Percentiles rank a stretch among this genome's conserved stretches.
Conservation (phyloP, 2,888 invertebrate species). For the Limnephilus rhombicus region DNA sequence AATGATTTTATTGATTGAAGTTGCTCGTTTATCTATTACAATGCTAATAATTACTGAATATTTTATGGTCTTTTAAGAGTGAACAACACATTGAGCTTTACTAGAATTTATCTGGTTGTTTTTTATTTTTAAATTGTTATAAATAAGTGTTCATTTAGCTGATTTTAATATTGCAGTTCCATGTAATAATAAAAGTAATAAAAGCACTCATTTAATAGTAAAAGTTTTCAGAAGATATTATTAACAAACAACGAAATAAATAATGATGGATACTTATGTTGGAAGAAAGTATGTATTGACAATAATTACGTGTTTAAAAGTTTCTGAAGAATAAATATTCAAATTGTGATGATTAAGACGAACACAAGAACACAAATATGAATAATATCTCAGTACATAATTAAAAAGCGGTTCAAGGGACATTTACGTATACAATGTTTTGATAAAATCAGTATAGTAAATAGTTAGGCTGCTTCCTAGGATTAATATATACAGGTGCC, state of each 20-base stretch:
- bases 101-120: neutral
- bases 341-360: neutral
- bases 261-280: neutral
- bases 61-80: neutral
- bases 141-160: neutral
- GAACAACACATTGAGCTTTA: neutral
- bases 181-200: neutral
- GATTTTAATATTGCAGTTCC: neutral
- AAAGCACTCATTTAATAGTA: neutral
- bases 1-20: neutral
- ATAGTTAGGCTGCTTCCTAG: slow-evolving; percentile 51
- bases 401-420: slow-evolving; percentile 53
- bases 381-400: slow-evolving; percentile 23
- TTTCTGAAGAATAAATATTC: neutral
- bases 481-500: slow-evolving; percentile 57
- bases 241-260: neutral
- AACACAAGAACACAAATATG: neutral
- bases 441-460: slow-evolving; percentile 48
- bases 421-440: slow-evolving; percentile 65
- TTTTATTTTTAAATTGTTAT: neutral
- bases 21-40: neutral
- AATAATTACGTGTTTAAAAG: neutral
- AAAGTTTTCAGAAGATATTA: neutral
- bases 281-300: neutral
- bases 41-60: neutral